These are phyloP conservation scores for Drosophila seguyi DNA, from an alignment of 1,140 invertebrate species.

Conservation along the genomic window DNA sequence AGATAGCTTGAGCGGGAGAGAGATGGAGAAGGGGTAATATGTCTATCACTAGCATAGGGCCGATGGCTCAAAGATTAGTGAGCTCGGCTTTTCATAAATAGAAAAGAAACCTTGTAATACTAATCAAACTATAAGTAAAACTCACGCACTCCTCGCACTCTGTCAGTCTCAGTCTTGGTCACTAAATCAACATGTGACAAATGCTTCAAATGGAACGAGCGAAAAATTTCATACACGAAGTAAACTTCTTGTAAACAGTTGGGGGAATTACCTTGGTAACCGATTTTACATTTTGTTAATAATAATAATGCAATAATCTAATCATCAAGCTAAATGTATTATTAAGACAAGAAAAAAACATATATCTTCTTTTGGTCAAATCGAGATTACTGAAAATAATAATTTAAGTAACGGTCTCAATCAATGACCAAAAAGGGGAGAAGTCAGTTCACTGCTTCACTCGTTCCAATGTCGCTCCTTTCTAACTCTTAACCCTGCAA, in stretches of 20 bases:
- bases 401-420: not conserved
- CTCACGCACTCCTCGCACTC: conserved; percentile 40
- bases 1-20: conserved; percentile 37
- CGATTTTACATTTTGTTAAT: not conserved
- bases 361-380: not conserved
- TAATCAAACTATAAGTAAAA: conserved; percentile 46
- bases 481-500: conserved; percentile 5
- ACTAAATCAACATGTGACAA: conserved; percentile 25
- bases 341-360: not conserved
- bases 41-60: conserved; percentile 79
- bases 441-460: not conserved
- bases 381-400: conserved; percentile 2
- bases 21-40: conserved; percentile 48
- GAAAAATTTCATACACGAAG: not conserved
- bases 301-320: not conserved
- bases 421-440: not conserved
- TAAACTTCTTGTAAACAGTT: not conserved
- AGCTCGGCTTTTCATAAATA: conserved; percentile 21
- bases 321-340: not conserved
- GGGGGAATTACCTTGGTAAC: not conserved
- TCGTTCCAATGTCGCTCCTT: conserved; percentile 8
- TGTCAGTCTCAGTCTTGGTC: conserved; percentile 66
- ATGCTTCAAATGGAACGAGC: conserved; percentile 23
- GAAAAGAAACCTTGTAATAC: conserved; percentile 63
- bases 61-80: conserved; percentile 27